Conservation (phyloP, 2,888 invertebrate species). For the Lacanobia wlatinum region DNA sequence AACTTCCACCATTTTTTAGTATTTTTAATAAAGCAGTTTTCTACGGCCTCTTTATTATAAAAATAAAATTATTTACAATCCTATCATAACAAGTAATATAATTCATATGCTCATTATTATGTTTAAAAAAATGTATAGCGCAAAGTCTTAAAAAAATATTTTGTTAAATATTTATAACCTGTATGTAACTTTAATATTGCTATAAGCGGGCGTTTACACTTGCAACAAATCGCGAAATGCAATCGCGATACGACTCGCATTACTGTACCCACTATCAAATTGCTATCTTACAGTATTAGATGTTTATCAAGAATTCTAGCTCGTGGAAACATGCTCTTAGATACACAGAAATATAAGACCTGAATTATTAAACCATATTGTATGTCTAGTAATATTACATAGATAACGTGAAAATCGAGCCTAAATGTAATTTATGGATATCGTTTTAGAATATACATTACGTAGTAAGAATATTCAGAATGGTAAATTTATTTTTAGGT, state of each 20-base stretch:
- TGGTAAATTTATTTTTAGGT: constrained; percentile 62
- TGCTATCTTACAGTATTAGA: constrained; percentile 47
- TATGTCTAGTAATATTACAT: constrained; percentile 34
- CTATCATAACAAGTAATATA: constrained; percentile 8
- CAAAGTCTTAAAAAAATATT: constrained; percentile 18
- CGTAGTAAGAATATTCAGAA: constrained; percentile 36
- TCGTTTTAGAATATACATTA: constrained; percentile 36
- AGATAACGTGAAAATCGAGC: constrained; percentile 55
- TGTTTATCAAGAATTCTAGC: constrained; percentile 36
- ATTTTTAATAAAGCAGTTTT: constrained; percentile 42
- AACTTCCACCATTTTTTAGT: constrained; percentile 16
- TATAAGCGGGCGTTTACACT: constrained; percentile 23
- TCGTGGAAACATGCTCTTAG: constrained; percentile 25
- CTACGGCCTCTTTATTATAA: constrained; percentile 51
- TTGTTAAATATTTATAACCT: constrained; percentile 38
- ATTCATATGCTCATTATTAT: constrained; percentile 53
- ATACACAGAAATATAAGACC: constrained; percentile 30
- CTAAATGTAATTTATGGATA: constrained; percentile 55
- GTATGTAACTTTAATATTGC: constrained; percentile 9
- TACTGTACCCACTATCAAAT: constrained; percentile 43
- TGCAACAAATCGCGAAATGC: constrained; percentile 33
- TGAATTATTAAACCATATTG: constrained; percentile 30
- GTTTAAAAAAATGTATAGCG: constrained; percentile 2
- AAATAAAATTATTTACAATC: constrained; percentile 7
- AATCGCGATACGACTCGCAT: constrained; percentile 34